Evolutionary conservation across 2,797 vertebrate species (phyloP).

Genomic region (Dendrocincla fuliginosa): DNA sequence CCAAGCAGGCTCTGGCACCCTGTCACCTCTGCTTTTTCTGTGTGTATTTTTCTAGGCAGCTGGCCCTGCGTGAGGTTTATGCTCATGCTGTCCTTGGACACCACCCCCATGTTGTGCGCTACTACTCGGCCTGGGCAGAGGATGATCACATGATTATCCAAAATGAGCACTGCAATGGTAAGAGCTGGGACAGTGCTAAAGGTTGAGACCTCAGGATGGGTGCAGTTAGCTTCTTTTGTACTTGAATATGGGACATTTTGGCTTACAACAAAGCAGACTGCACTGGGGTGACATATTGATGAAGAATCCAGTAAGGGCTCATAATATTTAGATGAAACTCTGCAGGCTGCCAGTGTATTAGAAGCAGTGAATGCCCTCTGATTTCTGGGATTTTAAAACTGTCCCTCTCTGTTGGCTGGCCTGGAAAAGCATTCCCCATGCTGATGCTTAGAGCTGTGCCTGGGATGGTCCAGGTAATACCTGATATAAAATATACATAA

Average conservation of each 20-base stretch:
- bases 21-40: background rate
- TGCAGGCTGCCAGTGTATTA: background rate
- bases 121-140: constrained; percentile 97
- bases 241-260: background rate
- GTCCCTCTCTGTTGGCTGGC: background rate
- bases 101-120: constrained; percentile 95
- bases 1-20: background rate
- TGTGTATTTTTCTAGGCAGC: constrained; percentile 77
- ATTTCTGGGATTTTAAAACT: background rate
- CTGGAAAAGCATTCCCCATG: background rate
- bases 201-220: background rate
- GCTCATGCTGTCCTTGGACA: constrained; percentile 96
- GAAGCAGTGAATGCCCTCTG: background rate
- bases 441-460: background rate
- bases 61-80: constrained; percentile 93
- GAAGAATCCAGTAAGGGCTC: background rate
- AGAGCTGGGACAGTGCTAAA: background rate
- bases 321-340: background rate
- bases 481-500: background rate
- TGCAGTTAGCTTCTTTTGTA: background rate
- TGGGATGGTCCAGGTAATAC: background rate
- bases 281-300: background rate
- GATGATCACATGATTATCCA: constrained; percentile 96
- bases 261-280: background rate
- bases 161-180: constrained; percentile 97